Evolutionary conservation across 2,888 invertebrate species (phyloP).

Genomic region (Osedax frankpressi): DNA sequence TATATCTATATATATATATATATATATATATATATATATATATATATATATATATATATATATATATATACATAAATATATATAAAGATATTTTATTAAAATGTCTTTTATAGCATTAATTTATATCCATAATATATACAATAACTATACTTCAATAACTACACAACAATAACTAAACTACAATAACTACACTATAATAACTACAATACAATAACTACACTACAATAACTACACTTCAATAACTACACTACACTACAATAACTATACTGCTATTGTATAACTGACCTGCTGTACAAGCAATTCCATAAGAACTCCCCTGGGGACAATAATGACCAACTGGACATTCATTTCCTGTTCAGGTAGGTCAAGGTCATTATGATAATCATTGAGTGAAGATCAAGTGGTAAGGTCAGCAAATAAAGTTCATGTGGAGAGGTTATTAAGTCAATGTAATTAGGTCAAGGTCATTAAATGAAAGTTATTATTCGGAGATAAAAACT

Average conservation of each 20-base stretch:
- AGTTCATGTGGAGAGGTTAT: background rate
- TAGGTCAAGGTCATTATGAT: too few species aligned
- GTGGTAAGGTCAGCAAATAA: background rate
- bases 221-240: too few species aligned
- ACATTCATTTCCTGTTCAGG: slow-evolving; percentile 33
- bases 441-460: too few species aligned
- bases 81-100: background rate
- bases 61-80: background rate
- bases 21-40: background rate
- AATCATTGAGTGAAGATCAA: too few species aligned
- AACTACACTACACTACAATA: too few species aligned
- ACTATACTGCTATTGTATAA: background rate
- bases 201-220: too few species aligned
- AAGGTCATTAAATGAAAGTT: background rate
- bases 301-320: slow-evolving; percentile 29
- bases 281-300: slow-evolving; percentile 28
- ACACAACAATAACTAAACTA: too few species aligned
- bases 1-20: background rate
- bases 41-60: background rate
- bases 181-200: too few species aligned
- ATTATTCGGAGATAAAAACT: too few species aligned
- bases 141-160: too few species aligned
- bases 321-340: slow-evolving; percentile 41
- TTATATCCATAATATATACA: too few species aligned
- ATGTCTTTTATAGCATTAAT: too few species aligned